Base-by-base conservation (phyloP, 2,888 invertebrate genomes). In the Dasypogon diadema region DNA sequence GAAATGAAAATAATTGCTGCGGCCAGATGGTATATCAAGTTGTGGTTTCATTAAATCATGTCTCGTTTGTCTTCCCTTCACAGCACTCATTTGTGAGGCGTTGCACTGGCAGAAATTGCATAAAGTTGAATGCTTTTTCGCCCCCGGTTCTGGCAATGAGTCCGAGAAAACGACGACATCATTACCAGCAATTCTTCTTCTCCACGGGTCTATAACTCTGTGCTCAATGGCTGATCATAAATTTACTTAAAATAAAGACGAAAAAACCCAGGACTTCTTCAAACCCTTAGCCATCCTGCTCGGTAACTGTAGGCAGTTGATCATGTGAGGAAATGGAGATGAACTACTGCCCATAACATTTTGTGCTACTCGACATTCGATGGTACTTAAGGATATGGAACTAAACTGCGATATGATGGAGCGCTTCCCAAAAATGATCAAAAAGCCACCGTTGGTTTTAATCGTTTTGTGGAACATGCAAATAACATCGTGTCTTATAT, bases 131-230 rank as follows among this genome's bases (percentile, higher is more conserved):
- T 54, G 18, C 30, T 70, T 70, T 30, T 70, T 70, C 70, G 70
- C 70, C 70, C 70, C 70, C 70, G 70, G 70, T 70, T 70, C 54
- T 70, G 70, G 70, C 70, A 70, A 54, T 70, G 70, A 54, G 54
- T 30, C 51, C 54, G 30, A 34, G 16, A 24, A 54, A 54, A 70
- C 70, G 54, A 70, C 70, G 54, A 70, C 70, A 70, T 70, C 70
- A 70, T 70, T 70, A 70, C 70, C 34, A 30, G 54, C 65, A 21
- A 22, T 51, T 51, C 51, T 56, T 24, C 54, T 30, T 12, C n/a
- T 34, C 30, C 21, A 54, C 70, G 24, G 46, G 24, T 34, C 54
- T 30, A 26, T 22, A 56, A 21, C 70, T 4, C 12, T n/a, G 26
- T 30, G 12, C 51, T 30, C 54, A 5, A 14, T 30, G 16, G 26